Evolutionary conservation across 2,797 vertebrate species (phyloP).

Genomic region (Momotus momota): DNA sequence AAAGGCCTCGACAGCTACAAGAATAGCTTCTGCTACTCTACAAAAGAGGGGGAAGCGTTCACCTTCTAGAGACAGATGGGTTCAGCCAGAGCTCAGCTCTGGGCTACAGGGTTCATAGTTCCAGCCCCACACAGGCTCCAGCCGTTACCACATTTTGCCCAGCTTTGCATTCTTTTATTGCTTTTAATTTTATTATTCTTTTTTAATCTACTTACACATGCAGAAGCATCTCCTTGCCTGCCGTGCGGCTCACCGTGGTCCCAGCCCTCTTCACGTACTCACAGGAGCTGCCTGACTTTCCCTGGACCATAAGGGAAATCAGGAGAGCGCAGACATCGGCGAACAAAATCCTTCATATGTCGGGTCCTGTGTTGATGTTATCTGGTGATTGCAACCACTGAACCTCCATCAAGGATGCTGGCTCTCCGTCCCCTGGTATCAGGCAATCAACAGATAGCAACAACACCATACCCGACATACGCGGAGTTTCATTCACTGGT

Average conservation of each 20-base stretch:
- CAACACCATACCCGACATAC: background rate
- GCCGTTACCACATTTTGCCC: background rate
- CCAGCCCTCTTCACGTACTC: fast-evolving
- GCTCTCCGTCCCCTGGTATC: background rate
- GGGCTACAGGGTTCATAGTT: background rate
- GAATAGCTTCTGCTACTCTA: constrained; percentile 23
- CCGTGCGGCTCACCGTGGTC: fast-evolving
- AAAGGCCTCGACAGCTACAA: constrained; percentile 16
- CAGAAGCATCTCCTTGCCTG: background rate
- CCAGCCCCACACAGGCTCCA: background rate
- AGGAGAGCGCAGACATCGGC: background rate
- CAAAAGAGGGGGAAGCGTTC: background rate
- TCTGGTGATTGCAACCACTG: background rate
- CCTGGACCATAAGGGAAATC: background rate
- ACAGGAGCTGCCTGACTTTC: fast-evolving
- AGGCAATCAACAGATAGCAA: background rate
- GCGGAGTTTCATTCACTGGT: background rate
- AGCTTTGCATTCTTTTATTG: background rate
- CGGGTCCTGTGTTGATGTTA: background rate
- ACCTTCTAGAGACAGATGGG: background rate
- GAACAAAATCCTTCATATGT: background rate
- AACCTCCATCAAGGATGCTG: background rate
- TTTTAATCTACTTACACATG: fast-evolving
- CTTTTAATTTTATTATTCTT: background rate
- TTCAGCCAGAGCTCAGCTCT: background rate